Evolutionary conservation across 64 coral and sea anemone genomes (phyloP).

Genomic region (Stichodactyla helianthus): DNA sequence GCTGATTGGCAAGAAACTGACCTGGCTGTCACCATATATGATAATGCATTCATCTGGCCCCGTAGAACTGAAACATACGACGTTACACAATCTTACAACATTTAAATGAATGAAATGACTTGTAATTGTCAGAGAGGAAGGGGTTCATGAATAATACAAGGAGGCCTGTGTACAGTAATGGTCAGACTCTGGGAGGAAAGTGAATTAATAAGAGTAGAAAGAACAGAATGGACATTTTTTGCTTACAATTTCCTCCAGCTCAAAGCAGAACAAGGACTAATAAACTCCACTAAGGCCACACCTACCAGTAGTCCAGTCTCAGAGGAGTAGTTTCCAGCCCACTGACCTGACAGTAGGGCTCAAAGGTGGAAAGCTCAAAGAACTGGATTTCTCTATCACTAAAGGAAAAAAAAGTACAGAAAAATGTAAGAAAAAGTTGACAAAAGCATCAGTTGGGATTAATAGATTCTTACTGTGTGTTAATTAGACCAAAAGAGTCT

Average conservation of each 20-base stretch:
- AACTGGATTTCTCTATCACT: constrained; percentile 99
- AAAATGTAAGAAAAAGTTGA: too few species aligned
- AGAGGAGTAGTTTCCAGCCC: constrained; percentile 93
- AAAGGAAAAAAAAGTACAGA: neutral
- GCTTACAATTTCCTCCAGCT: neutral
- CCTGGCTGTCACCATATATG: constrained; percentile 94
- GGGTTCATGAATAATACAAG: neutral
- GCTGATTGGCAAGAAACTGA: neutral
- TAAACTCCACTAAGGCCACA: neutral
- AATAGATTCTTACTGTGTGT: too few species aligned
- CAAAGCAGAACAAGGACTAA: too few species aligned
- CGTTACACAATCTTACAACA: neutral
- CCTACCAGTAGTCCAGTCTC: constrained; percentile 91
- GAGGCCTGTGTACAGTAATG: too few species aligned
- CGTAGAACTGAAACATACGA: constrained; percentile 43
- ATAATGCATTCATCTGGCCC: constrained; percentile 92
- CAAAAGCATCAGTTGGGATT: too few species aligned
- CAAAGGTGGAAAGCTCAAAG: constrained; percentile 95
- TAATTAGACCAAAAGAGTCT: too few species aligned
- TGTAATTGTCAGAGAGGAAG: neutral
- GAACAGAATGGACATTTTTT: neutral
- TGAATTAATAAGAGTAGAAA: neutral
- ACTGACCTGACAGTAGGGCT: constrained; percentile 99
- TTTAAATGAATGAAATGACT: neutral
- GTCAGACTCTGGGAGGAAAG: too few species aligned